Base-by-base conservation (phyloP, 1,140 invertebrate species). In the Drosophila jambulina region DNA sequence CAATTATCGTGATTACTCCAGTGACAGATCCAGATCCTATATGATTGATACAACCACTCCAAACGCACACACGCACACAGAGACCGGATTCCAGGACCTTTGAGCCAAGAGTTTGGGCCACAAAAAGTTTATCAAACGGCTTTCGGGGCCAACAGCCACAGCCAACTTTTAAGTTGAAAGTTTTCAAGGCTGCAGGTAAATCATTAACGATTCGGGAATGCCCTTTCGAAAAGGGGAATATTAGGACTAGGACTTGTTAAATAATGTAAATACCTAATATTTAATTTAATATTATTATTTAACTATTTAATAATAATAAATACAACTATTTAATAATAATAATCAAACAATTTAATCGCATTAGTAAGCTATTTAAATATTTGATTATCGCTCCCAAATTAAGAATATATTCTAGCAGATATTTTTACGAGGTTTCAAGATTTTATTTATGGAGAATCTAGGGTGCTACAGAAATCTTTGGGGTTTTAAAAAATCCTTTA, bases 41-140 rank as follows among this genome's bases (percentile, higher is more conserved):
- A 72, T 43, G 68, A 72, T 72, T 72, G 68, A 72, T 71, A 72
- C 19, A 34, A 42, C 27, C 43, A 27, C 42, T 23, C 38, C 23
- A 17, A 7, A 27, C 25, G 27, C 46, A 29, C 46, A n/a, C 17
- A n/a, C 48, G 7, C 27, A 38, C 13, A 38, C 4, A n/a, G 1
- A 19, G 12, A 43, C 42, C n/a, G 4, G 10, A 19, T 4, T 8
- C n/a, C 32, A 3, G 13, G 9, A n/a, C 43, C 19, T 48, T 32
- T 23, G n/a, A 45, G 43, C 42, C n/a, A n/a, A 15, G 21, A n/a
- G 25, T 32, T 40, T 59, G 7, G 45, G 32, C 69, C 69, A 71
- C 69, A 60, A 13, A 72, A 72, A 72, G 13, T 72, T 72, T 72
- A 59, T 72, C 70, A 72, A 72, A 60, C 34, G 70, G 42, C 25